Percentiles rank a stretch among this genome's conserved stretches.
phyloP scores from a whole-genome alignment of 2,888 invertebrate species.

The Macrosiphum euphorbiae region DNA sequence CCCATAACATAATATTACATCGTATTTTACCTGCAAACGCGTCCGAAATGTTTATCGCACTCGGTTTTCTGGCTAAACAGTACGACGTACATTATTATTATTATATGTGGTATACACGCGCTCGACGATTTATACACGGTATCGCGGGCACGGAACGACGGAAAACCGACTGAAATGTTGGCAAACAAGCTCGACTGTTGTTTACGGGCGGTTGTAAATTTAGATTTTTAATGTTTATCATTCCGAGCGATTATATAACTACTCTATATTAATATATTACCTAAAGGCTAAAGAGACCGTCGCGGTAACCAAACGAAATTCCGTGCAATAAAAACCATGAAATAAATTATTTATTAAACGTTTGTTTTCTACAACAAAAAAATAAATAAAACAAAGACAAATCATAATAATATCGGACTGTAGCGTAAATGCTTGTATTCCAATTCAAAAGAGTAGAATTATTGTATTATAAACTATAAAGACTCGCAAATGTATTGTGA shows the following conservation, averaged over 20 bases:
- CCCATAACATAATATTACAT: not conserved
- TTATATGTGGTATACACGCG: not conserved
- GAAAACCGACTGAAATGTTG: not conserved
- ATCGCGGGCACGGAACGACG: not conserved
- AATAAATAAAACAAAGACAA: not conserved
- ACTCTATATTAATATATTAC: not conserved
- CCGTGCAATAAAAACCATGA: not conserved
- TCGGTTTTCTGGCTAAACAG: not conserved
- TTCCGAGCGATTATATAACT: not conserved
- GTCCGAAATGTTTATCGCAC: not conserved
- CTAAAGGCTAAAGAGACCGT: not conserved
- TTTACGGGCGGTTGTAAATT: not conserved
- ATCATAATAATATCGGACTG: not conserved
- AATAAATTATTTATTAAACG: not conserved
- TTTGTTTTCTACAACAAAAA: not conserved
- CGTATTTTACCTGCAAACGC: not conserved
- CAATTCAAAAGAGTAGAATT: not conserved
- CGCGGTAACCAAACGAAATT: not conserved
- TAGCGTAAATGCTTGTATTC: not conserved
- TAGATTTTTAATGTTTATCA: not conserved
- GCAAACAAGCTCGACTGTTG: not conserved
- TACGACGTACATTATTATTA: not conserved
- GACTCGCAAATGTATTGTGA: not conserved
- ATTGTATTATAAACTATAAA: not conserved
- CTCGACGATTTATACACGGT: not conserved